These are phyloP conservation scores for Lepetodrilus schrolli DNA, from an alignment of 2,888 invertebrate genomes.

Conservation along the genomic window DNA sequence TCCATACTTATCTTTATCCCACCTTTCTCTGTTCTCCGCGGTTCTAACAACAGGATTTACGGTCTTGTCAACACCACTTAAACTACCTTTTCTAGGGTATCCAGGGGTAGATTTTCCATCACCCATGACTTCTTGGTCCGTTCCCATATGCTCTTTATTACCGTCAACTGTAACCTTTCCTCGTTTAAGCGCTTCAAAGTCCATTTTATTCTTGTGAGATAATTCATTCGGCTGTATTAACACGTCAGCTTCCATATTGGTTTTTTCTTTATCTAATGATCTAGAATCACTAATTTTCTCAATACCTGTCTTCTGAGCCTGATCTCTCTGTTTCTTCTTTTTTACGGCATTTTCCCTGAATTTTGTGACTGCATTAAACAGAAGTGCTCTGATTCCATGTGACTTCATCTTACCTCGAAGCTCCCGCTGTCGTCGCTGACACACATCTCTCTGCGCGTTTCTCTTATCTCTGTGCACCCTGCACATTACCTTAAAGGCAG, in stretches of 20 bases:
- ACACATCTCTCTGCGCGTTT: slow-evolving; percentile 27
- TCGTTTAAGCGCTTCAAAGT: no score
- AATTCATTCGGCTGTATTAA: no score
- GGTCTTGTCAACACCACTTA: neutral
- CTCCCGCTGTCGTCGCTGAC: slow-evolving; percentile 29
- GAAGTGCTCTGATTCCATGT: neutral
- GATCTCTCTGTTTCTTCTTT: slow-evolving; percentile 23
- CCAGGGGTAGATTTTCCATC: neutral
- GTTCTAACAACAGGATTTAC: neutral
- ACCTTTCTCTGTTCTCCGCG: neutral
- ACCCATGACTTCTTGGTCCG: neutral
- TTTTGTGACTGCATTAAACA: slow-evolving; percentile 15
- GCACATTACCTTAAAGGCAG: slow-evolving; percentile 20
- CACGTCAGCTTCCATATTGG: no score
- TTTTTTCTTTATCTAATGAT: no score
- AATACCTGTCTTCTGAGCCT: neutral
- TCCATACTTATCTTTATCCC: neutral
- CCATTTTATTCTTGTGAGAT: no score
- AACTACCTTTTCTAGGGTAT: neutral
- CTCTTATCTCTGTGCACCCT: slow-evolving; percentile 31
- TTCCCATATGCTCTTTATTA: neutral
- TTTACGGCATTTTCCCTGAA: slow-evolving; percentile 31
- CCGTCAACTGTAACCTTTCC: no score
- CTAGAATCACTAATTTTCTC: no score
- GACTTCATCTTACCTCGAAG: slow-evolving; percentile 10